Base-by-base conservation (phyloP, 2,888 invertebrate genomes). In the Sialis fuliginosa region DNA sequence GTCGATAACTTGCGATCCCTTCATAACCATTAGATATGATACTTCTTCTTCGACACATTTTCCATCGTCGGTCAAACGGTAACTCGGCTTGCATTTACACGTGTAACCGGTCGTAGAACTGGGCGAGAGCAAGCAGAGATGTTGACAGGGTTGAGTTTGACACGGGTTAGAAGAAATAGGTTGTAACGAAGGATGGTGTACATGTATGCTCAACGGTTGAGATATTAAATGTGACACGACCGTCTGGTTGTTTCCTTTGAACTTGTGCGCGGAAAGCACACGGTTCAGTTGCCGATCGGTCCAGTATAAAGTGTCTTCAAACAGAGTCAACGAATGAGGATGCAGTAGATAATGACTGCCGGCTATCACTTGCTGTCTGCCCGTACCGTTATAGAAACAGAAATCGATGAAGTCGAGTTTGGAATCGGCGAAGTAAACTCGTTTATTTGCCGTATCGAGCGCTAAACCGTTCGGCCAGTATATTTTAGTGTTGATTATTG, bases 391-490 rank as follows among this genome's bases (percentile, higher is more conserved):
- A 67, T 98, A 98, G 58, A 91, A 84, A 60, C 95, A 96, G 61
- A 92, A 95, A 60, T 97, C 97, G 49, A 98, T 97, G 59, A 90
- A 97, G 62, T 97, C 97, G 34, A 98, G 66, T 60, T 96, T 92
- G 0, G 92, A 92, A 64, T 98, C 97, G 0, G 95, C 95, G 61
- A 97, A 98, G 66, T 98, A 98, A 0, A 98, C 81, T 44, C 96
- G 69, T 58, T 85, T 83, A 1, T 85, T 95, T 0, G 96, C 85
- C 13, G 90, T 86, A 60, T 98, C 98, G 4, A 98, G 67, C 0
- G 97, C 90, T n/a, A 98, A 68, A 0, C 96, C 96, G 60, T 96
- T 97, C 0, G 97, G 97, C 96, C 96, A 97, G 66, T 91, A 96
- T 51, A 98, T 90, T 62, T 95, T 95, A 0, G 90, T 91, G 40